Percentiles rank a stretch among this genome's conserved stretches.
phyloP scores from a whole-genome alignment of 2,113 vertebrate genomes.

The Ramphastos sulfuratus region DNA sequence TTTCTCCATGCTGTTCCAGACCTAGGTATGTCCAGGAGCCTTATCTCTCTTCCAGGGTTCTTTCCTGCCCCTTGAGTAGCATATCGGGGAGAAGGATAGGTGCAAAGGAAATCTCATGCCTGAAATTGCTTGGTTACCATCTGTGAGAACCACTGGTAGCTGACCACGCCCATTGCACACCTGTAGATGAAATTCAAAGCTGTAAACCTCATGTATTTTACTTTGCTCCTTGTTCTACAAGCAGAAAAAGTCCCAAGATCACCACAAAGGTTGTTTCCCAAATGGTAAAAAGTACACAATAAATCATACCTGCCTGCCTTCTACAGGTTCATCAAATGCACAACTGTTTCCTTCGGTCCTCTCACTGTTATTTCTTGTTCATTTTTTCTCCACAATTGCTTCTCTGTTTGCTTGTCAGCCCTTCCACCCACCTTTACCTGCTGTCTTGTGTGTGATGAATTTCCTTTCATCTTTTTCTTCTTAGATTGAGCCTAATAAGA shows the following conservation, averaged over 20 bases:
- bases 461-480: neutral
- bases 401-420: neutral
- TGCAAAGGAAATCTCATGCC: neutral
- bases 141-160: neutral
- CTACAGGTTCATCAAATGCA: neutral
- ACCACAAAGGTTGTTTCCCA: neutral
- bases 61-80: neutral
- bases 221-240: neutral
- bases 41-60: neutral
- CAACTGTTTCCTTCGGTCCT: neutral
- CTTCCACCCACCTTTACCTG: neutral
- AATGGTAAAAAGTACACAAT: neutral
- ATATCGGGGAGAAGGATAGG: neutral
- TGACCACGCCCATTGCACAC: fast-evolving
- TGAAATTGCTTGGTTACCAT: neutral
- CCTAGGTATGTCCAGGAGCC: neutral
- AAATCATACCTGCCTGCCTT: neutral
- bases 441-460: neutral
- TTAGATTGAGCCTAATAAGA: neutral
- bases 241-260: neutral
- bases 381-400: neutral
- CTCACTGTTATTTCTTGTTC: fast-evolving
- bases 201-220: neutral
- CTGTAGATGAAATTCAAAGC: neutral
- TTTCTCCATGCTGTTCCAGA: neutral